Base-by-base conservation (phyloP, 1,140 invertebrate genomes). In the Drosophila ananassae region DNA sequence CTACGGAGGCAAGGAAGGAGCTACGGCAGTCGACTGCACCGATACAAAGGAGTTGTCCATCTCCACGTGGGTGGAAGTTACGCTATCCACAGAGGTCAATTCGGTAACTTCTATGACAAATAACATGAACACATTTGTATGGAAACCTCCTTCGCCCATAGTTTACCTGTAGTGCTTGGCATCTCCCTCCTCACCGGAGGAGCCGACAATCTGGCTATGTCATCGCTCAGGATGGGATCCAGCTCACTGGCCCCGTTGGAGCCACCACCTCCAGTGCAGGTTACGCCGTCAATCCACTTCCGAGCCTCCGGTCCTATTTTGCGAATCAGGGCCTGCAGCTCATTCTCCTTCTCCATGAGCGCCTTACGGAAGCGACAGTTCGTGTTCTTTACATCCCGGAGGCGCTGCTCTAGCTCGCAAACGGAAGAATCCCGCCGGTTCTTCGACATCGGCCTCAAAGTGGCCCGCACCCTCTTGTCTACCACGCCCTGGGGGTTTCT, bases 401-500 rank as follows among this genome's bases (percentile, higher is more conserved):
- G 79, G 30, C 95, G 94, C 59, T 97, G 94, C 89, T 97, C 96
- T 59, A 97, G 92, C 90, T 97, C 96, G 78, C 93, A 94, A 17
- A 94, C 94, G 21, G 94, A 95, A 2, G 96, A 96, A 71, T 96
- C 95, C 53, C 95, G 92, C 41, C 95, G 92, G 50, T 92, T 92
- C 73, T 96, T 95, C n/a, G 95, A 95, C 93, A 95, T 94, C 7
- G 96, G 96, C 53, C 95, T 93, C n/a, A 97, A 92, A 3, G 96
- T 97, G 0, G 96, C 95, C 34, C 96, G 92, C 41, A 96, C 95
- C 62, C 97, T 92, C 77, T 97, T 96, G 84, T 97, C 96, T 47
- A 96, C 95, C 4, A 94, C 94, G 2, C 96, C 96, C 78, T 96
- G 95, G 2, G 97, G 97, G 93, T 98, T 98, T 68, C 97, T 94